phyloP scores from a whole-genome alignment of 30 jellyfish, hydroid and myxozoan species.

The Turritopsis dohrnii region DNA sequence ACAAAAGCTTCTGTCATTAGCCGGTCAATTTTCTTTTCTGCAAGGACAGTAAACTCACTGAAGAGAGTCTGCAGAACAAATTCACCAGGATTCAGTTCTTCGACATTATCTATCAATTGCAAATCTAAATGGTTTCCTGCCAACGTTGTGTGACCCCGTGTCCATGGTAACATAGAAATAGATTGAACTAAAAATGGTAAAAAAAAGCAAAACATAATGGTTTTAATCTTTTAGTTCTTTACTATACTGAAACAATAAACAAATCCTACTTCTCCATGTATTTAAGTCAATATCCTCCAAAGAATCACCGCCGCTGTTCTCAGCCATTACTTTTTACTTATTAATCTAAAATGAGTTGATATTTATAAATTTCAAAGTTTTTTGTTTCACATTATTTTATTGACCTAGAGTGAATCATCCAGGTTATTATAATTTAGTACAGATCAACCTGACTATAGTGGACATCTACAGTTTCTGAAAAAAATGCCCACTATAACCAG shows the following conservation, averaged over 20 bases:
- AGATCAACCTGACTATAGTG: no score
- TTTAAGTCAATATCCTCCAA: not conserved
- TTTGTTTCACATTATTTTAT: no score
- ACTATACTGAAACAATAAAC: not conserved
- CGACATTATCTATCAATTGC: constrained; percentile 17
- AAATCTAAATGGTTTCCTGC: constrained; percentile 12
- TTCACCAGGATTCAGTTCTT: constrained; percentile 92
- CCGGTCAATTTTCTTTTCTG: constrained; percentile 87
- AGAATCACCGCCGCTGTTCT: constrained; percentile 18
- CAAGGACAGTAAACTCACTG: constrained; percentile 90
- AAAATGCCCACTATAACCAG: no score
- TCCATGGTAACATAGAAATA: constrained; percentile 54
- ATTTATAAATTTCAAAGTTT: no score
- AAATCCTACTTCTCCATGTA: not conserved
- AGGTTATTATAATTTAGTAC: no score
- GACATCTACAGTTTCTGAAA: no score
- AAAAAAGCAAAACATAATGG: not conserved
- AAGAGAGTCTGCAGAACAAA: constrained; percentile 85
- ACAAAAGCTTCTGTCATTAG: constrained; percentile 83
- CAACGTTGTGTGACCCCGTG: constrained; percentile 35
- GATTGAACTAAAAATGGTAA: not conserved
- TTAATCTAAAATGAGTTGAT: not conserved
- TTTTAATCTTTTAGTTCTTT: not conserved
- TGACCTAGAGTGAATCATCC: no score
- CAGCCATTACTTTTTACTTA: not conserved